These are phyloP conservation scores for Scopus umbretta DNA, from an alignment of 2,113 vertebrate genomes.

Conservation along the genomic window DNA sequence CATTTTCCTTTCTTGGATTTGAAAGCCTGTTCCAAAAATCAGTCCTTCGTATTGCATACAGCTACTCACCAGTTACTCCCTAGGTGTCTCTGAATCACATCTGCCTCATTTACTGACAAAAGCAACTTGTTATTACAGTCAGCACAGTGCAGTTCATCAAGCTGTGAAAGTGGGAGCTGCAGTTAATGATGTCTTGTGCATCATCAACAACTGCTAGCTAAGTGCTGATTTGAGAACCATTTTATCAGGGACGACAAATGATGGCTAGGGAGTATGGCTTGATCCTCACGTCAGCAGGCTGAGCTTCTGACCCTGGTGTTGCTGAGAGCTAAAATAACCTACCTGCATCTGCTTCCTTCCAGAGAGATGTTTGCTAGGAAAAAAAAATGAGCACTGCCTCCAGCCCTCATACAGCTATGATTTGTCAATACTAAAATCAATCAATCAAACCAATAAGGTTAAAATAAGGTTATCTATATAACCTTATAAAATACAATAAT, in stretches of 20 bases:
- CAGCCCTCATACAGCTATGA: background rate
- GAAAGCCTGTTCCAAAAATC: conserved; percentile 3
- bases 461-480: background rate
- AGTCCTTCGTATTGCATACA: background rate
- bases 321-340: background rate
- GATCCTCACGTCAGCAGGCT: background rate
- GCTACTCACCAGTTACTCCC: background rate
- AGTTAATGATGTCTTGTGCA: background rate
- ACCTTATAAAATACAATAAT: background rate
- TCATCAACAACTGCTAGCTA: background rate
- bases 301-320: background rate
- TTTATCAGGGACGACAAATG: background rate
- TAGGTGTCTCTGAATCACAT: conserved; percentile 52
- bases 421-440: background rate
- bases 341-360: background rate
- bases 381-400: background rate
- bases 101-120: conserved; percentile 42
- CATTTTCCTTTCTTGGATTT: background rate
- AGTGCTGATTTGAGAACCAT: background rate
- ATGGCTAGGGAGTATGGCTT: background rate
- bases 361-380: background rate
- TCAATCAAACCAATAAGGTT: background rate
- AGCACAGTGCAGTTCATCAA: background rate
- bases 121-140: background rate
- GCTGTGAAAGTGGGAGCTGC: conserved; percentile 10